Percentiles rank a stretch among this genome's conserved stretches.
phyloP scores from a whole-genome alignment of 2,888 invertebrate genomes.

The Ochropacha duplaris region DNA sequence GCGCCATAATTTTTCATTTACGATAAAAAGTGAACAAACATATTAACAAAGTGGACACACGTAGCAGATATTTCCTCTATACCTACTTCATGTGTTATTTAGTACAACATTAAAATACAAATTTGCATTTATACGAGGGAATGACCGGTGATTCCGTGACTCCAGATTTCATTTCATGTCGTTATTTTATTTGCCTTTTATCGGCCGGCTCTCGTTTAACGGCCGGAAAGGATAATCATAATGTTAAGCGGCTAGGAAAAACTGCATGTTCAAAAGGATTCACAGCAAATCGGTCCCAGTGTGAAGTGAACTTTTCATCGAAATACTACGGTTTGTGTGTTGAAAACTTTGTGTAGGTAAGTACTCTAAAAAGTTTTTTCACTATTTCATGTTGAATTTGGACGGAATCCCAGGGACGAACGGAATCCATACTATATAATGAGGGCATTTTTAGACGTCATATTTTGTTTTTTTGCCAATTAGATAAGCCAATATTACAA shows the following conservation, averaged over 20 bases:
- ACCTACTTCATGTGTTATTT: constrained; percentile 27
- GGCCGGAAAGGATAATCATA: constrained; percentile 52
- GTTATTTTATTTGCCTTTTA: constrained; percentile 60
- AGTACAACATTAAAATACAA: constrained; percentile 43
- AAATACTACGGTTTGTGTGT: constrained; percentile 23
- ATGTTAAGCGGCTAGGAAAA: constrained; percentile 55
- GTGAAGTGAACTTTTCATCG: constrained; percentile 23
- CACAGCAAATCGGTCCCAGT: constrained; percentile 33
- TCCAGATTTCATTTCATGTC: constrained; percentile 45
- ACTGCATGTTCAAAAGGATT: constrained; percentile 36
- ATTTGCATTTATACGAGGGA: constrained; percentile 59
- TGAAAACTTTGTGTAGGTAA: constrained; percentile 20
- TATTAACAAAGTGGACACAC: not conserved
- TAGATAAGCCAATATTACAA: no score
- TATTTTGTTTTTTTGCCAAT: no score
- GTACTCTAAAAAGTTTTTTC: constrained; percentile 10
- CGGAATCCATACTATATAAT: no score
- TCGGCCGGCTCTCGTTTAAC: constrained; percentile 53
- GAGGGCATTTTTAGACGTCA: no score
- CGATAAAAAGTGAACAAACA: not conserved
- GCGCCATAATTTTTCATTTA: not conserved
- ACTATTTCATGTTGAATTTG: not conserved
- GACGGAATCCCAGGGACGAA: no score
- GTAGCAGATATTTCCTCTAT: constrained; percentile 12
- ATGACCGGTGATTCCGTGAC: constrained; percentile 39